Evolutionary conservation across 2,888 invertebrate species (phyloP).

Genomic region (Gisinianus flammeolus): DNA sequence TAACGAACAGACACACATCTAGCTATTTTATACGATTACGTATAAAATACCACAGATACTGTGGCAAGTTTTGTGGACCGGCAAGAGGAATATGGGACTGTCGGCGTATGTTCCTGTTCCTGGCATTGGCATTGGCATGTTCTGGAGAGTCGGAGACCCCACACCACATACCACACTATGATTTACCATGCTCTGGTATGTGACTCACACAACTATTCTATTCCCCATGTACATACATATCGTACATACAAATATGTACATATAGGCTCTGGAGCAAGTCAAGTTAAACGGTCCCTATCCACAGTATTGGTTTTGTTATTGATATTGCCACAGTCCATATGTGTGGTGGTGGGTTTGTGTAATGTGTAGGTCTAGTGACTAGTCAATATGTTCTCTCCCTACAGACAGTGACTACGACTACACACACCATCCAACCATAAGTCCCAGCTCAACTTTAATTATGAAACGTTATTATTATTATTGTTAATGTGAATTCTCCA

Average conservation of each 20-base stretch:
- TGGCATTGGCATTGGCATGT: not conserved
- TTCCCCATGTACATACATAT: too few species aligned
- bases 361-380: too few species aligned
- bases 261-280: not conserved
- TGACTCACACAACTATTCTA: not conserved
- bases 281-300: slow-evolving; percentile 1
- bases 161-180: not conserved
- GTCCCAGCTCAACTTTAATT: too few species aligned
- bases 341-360: not conserved
- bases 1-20: too few species aligned
- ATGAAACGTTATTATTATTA: too few species aligned
- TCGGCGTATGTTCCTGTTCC: too few species aligned
- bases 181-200: not conserved
- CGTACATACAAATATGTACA: not conserved
- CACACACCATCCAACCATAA: too few species aligned
- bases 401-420: too few species aligned
- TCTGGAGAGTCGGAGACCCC: not conserved
- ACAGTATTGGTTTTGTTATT: not conserved
- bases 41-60: not conserved
- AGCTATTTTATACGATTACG: too few species aligned
- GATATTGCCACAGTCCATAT: not conserved
- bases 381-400: too few species aligned
- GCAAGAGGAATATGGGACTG: too few species aligned
- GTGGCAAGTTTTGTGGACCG: not conserved
- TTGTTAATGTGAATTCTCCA: too few species aligned